phyloP scores from a whole-genome alignment of 2,888 invertebrate species.

The Platynereis dumerilii region DNA sequence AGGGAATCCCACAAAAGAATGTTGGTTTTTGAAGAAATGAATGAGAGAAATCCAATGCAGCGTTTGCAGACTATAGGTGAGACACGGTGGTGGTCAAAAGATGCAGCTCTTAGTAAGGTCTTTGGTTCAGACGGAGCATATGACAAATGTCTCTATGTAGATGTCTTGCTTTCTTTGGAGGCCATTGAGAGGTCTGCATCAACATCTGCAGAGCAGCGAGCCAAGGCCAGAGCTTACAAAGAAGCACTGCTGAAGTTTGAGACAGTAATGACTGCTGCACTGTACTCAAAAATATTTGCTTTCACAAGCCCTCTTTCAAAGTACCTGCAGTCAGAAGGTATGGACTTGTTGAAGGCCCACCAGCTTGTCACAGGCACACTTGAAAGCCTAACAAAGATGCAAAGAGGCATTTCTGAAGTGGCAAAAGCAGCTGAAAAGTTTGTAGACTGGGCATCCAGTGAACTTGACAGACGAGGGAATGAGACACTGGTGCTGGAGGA shows the following conservation, averaged over 20 bases:
- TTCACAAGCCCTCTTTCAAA: slow-evolving; percentile 7
- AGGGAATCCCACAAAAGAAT: slow-evolving; percentile 51
- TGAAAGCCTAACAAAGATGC: slow-evolving; percentile 3
- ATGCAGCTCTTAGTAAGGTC: slow-evolving; percentile 4
- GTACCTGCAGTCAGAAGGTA: slow-evolving; percentile 6
- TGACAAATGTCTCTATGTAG: neutral
- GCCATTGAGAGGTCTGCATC: neutral
- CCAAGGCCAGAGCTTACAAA: neutral
- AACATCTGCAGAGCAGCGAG: slow-evolving; percentile 1
- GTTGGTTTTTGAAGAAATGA: neutral
- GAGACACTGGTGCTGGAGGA: neutral
- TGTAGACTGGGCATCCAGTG: neutral
- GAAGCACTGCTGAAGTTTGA: slow-evolving; percentile 8
- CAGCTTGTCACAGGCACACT: slow-evolving; percentile 1
- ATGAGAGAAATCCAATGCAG: neutral
- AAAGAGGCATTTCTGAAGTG: neutral
- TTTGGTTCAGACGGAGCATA: slow-evolving; percentile 1
- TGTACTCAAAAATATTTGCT: slow-evolving; percentile 6
- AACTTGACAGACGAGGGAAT: slow-evolving; percentile 6
- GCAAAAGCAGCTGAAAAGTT: neutral
- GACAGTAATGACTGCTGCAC: neutral
- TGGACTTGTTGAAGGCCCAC: slow-evolving; percentile 3
- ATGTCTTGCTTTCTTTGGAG: neutral
- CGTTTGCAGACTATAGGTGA: slow-evolving; percentile 6
- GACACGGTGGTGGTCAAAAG: slow-evolving; percentile 7